These are phyloP conservation scores for Tragelaphus strepsiceros DNA, from an alignment of 2,113 vertebrate genomes.

Conservation along the genomic window DNA sequence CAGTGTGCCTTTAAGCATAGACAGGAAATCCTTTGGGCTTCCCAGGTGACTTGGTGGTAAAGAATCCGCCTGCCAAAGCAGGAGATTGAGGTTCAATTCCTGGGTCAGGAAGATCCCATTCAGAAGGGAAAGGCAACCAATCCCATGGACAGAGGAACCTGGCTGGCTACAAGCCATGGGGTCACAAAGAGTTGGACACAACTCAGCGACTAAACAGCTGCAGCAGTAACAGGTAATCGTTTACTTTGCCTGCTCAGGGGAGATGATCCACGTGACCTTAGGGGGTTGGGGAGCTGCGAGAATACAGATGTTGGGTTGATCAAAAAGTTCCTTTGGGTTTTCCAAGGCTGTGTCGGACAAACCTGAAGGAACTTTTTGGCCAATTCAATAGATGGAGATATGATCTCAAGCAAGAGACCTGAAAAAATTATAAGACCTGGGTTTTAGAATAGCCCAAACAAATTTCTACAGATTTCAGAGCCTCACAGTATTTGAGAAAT, in stretches of 20 bases:
- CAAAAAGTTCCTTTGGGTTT: neutral
- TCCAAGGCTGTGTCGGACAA: neutral
- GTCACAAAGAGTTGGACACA: neutral
- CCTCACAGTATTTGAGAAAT: neutral
- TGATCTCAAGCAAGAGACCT: neutral
- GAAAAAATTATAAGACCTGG: neutral
- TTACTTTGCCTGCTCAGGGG: neutral
- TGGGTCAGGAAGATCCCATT: neutral
- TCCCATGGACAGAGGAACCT: neutral
- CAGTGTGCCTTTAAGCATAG: too few relatives aligned
- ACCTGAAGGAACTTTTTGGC: neutral
- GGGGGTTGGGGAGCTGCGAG: neutral
- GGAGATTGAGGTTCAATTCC: neutral
- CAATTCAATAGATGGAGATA: neutral
- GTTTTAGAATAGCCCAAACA: neutral
- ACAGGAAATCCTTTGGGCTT: neutral
- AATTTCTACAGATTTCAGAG: neutral
- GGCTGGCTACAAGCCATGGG: neutral
- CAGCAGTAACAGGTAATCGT: neutral
- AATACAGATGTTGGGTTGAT: neutral
- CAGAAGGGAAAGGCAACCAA: neutral
- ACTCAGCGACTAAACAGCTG: neutral
- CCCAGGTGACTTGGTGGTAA: neutral
- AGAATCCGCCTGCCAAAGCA: neutral
- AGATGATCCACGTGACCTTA: neutral